Base-by-base conservation (phyloP, 1,140 invertebrate species). In the Littorina saxatilis region DNA sequence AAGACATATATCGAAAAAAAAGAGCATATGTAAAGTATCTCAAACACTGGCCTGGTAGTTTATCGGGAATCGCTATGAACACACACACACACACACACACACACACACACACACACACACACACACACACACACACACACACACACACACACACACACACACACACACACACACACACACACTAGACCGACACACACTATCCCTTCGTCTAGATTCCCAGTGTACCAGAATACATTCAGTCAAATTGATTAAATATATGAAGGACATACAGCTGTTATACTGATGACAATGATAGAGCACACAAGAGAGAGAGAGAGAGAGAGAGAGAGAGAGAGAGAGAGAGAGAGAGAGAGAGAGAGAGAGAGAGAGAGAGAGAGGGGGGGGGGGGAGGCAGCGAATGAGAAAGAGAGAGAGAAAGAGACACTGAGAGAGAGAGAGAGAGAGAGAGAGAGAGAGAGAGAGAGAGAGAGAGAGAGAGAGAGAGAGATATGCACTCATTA, bases 291-390 rank as follows among this genome's bases (percentile, higher is more conserved):
- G 61, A 32, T n/a, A 32, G 61, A 32, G 61, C 5, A 5, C 9
- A 9, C 9, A 29, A 66, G 27, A 66, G 29, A 66, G n/a, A 66
- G 29, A 66, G 29, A 66, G 61, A 32, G 29, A 66, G 29, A 66
- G 29, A 66, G 27, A 32, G 5, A 27, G 61, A 11, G n/a, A 32
- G 61, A 32, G n/a, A 32, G 2, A 32, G n/a, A 32, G n/a, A 27
- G 4, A 32, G 9, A 32, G 2, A 32, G n/a, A 66, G 61, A 66
- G n/a, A 66, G n/a, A 32, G 61, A 66, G 27, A 32, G n/a, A 66
- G 61, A 77, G 50, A 29, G 47, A 77, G 55, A 77, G 32, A 37
- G 47, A 77, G 55, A 52, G 47, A 55, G 37, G 58, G 52, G 58
- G 55, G 20, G 27, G 39, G 35, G 20, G 47, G n/a, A 23, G 20